Evolutionary conservation across 2,797 vertebrate species (phyloP).

Genomic region (Xenopus petersii): DNA sequence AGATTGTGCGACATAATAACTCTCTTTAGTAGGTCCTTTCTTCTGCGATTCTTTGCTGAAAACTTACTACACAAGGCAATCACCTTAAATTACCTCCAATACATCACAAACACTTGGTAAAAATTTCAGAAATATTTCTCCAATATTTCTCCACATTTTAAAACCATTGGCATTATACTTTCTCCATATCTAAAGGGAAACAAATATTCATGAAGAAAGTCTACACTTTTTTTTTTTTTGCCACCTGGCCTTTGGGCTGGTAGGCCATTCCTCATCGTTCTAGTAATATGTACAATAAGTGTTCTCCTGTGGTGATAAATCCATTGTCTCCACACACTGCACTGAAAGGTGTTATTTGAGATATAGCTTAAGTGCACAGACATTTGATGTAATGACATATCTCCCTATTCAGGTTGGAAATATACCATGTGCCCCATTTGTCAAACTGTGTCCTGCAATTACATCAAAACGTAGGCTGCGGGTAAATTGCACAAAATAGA

Average conservation of each 20-base stretch:
- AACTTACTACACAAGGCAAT: too few species aligned
- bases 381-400: slow-evolving; percentile 5
- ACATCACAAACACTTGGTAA: too few species aligned
- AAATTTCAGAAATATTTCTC: too few species aligned
- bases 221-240: too few species aligned
- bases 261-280: background rate
- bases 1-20: too few species aligned
- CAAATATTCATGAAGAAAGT: too few species aligned
- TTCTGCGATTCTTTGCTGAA: too few species aligned
- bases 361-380: slow-evolving; percentile 3
- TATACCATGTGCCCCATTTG: background rate
- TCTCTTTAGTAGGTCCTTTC: too few species aligned
- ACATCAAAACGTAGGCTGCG: background rate
- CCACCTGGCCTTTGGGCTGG: background rate
- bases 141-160: too few species aligned
- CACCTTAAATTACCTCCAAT: too few species aligned
- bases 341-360: background rate
- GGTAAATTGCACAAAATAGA: slow-evolving; percentile 3
- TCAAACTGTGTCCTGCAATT: background rate
- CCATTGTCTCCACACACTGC: background rate
- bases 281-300: background rate
- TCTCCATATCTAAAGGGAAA: too few species aligned
- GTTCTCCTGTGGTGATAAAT: background rate
- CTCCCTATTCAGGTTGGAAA: background rate
- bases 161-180: too few species aligned